Base-by-base conservation (phyloP, 2,888 invertebrate species). In the Drosophila niveifrons region DNA sequence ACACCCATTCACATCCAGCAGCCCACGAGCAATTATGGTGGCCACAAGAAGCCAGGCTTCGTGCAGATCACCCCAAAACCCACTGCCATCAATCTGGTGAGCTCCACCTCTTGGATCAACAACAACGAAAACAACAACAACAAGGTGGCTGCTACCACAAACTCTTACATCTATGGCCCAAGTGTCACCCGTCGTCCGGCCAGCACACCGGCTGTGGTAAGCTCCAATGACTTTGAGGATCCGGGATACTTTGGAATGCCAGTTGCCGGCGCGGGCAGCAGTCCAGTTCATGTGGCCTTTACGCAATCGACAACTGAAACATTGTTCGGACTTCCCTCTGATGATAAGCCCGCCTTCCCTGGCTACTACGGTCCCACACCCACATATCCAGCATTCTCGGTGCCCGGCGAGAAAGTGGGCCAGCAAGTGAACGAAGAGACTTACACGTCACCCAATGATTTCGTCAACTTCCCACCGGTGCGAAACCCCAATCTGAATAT, bases 391-490 rank as follows among this genome's bases (percentile, higher is more conserved):
- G 87, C 91, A 2, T 92, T 92, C 75, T 83, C 90, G 6, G 87
- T 92, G 13, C 92, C 92, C 3, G 91, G 90, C 29, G 90, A 90
- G 47, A 91, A 90, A 50, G 53, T 88, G 0, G 85, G 81, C n/a
- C 76, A 83, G 10, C 75, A 75, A 0, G 43, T 82, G 7, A 82
- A 89, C 66, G 90, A 91, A 43, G 95, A 95, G 79, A 93, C 94
- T 7, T 95, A 95, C 72, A 95, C 96, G 0, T 94, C 95, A 0
- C 94, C 94, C 0, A 95, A 96, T 82, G 95, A 96, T 71, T 92
- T 95, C 18, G 95, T 95, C 36, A 96, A 96, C 82, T 97, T 97
- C 93, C 97, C 97, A 13, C 97, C 97, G 0, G 97, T 97, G 0
- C 94, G 97, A 50, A 96, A 97, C 91, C 97, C 97, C 0, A 95